phyloP scores from a whole-genome alignment of 2,888 invertebrate species.

The Fissipunctia ypsillon region DNA sequence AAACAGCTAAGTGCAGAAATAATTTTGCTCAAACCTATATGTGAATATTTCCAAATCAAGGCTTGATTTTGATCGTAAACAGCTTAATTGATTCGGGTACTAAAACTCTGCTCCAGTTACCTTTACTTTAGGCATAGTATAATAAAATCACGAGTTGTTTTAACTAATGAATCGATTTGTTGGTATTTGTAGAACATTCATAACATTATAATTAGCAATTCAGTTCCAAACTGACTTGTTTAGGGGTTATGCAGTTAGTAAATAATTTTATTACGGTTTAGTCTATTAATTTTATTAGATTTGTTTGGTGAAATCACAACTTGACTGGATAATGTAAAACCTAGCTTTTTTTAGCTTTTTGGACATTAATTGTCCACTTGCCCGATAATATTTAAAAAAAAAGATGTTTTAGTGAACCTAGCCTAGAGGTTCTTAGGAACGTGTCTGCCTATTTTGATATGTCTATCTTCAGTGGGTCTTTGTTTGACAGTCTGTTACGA shows the following conservation, averaged over 20 bases:
- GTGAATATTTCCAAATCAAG: constrained; percentile 9
- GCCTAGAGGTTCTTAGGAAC: background rate
- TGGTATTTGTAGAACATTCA: constrained; percentile 43
- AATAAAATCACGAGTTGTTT: constrained; percentile 24
- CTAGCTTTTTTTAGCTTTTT: background rate
- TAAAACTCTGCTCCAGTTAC: constrained; percentile 36
- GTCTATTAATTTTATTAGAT: constrained; percentile 16
- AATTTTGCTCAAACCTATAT: background rate
- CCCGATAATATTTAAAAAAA: too few species aligned
- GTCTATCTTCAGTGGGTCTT: background rate
- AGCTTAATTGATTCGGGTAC: constrained; percentile 13
- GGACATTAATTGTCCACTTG: background rate
- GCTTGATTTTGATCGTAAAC: constrained; percentile 31
- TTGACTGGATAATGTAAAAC: background rate
- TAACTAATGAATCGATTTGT: constrained; percentile 43
- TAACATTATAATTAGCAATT: constrained; percentile 44
- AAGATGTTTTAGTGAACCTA: background rate
- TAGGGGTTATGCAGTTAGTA: constrained; percentile 15
- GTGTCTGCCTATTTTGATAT: background rate
- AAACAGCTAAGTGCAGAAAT: background rate
- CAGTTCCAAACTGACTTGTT: constrained; percentile 15
- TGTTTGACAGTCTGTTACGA: background rate
- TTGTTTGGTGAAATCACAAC: background rate
- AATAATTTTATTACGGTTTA: constrained; percentile 23
- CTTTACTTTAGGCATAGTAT: constrained; percentile 4